These are phyloP conservation scores for Siniperca scherzeri DNA, from an alignment of 2,797 vertebrate genomes.

Conservation along the genomic window DNA sequence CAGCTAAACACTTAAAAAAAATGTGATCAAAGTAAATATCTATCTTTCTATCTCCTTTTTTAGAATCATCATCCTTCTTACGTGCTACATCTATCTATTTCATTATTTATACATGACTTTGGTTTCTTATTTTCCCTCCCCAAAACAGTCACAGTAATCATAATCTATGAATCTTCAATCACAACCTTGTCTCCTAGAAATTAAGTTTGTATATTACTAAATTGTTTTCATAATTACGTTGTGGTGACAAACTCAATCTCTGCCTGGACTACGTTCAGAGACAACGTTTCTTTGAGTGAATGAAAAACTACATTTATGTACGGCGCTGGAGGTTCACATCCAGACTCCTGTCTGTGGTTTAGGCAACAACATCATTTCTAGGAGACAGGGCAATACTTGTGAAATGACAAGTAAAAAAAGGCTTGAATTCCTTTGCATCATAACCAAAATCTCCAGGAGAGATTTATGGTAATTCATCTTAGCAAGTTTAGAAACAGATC, in stretches of 20 bases:
- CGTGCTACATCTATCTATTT: too few species aligned
- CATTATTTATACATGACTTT: slow-evolving; percentile 21
- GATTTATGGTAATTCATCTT: neutral
- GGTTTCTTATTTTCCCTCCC: neutral
- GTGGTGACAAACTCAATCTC: neutral
- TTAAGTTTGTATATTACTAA: neutral
- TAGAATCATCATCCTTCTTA: neutral
- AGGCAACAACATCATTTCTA: too few species aligned
- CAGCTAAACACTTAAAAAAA: neutral
- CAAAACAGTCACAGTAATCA: slow-evolving; percentile 1
- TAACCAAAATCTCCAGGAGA: slow-evolving; percentile 25
- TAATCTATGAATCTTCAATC: neutral
- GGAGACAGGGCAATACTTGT: too few species aligned
- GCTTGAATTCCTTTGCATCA: slow-evolving; percentile 46
- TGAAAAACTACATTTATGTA: neutral
- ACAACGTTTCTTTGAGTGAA: neutral
- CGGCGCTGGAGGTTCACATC: too few species aligned
- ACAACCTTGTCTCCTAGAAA: neutral
- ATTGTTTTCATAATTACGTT: neutral
- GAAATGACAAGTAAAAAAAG: slow-evolving; percentile 14
- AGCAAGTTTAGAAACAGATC: neutral
- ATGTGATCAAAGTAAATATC: slow-evolving; percentile 16
- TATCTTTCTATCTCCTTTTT: neutral
- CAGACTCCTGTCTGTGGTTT: too few species aligned
- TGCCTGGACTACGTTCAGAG: slow-evolving; percentile 4